Evolutionary conservation across 2,797 vertebrate genomes (phyloP).

Genomic region (Morus bassanus): DNA sequence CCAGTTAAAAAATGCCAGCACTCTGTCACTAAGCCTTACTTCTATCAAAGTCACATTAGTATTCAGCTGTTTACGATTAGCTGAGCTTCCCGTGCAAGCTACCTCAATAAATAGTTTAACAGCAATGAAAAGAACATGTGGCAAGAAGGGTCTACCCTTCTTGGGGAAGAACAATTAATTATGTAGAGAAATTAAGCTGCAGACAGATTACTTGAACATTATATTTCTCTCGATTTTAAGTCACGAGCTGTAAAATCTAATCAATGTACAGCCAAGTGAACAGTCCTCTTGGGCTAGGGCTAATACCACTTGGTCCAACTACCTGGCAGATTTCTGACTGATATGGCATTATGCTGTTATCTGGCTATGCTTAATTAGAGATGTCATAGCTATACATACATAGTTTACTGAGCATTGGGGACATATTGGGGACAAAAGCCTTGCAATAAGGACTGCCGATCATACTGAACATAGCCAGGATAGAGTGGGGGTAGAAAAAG

Average conservation of each 20-base stretch:
- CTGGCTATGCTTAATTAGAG: background rate
- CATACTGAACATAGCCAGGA: background rate
- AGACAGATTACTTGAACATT: constrained; percentile 8
- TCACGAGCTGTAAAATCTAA: constrained; percentile 55
- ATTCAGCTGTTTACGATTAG: constrained; percentile 59
- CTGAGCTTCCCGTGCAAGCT: background rate
- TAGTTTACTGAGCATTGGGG: background rate
- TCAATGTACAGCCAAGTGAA: background rate
- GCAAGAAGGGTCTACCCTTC: background rate
- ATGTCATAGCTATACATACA: background rate
- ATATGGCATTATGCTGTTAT: background rate
- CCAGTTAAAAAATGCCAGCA: constrained; percentile 26
- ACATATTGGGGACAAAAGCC: background rate
- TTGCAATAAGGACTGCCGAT: background rate
- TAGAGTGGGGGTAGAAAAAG: background rate
- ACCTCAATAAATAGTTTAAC: constrained; percentile 25
- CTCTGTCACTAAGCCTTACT: constrained; percentile 25
- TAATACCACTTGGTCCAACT: background rate
- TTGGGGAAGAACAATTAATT: constrained; percentile 27
- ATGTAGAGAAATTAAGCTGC: constrained; percentile 12
- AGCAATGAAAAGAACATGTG: background rate
- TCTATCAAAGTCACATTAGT: constrained; percentile 44
- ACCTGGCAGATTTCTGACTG: background rate
- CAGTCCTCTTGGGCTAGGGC: background rate
- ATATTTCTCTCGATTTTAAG: constrained; percentile 42